Base-by-base conservation (phyloP, 2,797 vertebrate species). In the Gallirallus australis region DNA sequence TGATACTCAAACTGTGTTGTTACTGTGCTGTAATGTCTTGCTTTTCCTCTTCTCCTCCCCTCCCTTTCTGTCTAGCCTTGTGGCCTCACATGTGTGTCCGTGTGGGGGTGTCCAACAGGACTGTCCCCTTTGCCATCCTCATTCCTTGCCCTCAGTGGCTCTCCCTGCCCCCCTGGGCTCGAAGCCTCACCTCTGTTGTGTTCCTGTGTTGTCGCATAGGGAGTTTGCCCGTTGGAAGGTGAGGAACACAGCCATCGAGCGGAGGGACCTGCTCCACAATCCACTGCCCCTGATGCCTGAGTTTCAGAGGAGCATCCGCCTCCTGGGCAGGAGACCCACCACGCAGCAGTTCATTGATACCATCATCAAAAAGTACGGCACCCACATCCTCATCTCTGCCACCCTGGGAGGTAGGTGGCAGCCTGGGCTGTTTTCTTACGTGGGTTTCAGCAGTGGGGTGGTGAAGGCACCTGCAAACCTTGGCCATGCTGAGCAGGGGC, bases 141-240 rank as follows among this genome's bases (percentile, higher is more conserved):
- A 28, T 69, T 12, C 33, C 42, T 20, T 33, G 15, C 31, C 57
- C 53, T 39, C 0, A 0, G 4, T 30, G 59, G 3, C 17, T 65
- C 20, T 47, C 27, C 39, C 40, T 20, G n/a, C 31, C 79, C 31
- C 28, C 82, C n/a, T 3, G 5, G 57, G 50, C 25, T 52, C 3
- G 1, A 47, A 87, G 6, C 42, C 89, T 97, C 45, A 97, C 64
- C 75, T 57, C 12, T 39, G 53, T 33, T 91, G 80, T 94, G 70
- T 92, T 96, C 45, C 93, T 93, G 40, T 96, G 92, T 95, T 87
- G 92, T 94, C 27, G 1, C 71, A 5, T 93, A 99, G 99, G 99
- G 99, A 99, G 98, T 99, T 99, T 99, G 99, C 99, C 98, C 99
- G 99, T 98, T 99, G 99, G 99, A 99, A 99, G 99, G 99, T 99